Conservation (phyloP, 1,140 invertebrate genomes). For the Hypothenemus hampei region DNA sequence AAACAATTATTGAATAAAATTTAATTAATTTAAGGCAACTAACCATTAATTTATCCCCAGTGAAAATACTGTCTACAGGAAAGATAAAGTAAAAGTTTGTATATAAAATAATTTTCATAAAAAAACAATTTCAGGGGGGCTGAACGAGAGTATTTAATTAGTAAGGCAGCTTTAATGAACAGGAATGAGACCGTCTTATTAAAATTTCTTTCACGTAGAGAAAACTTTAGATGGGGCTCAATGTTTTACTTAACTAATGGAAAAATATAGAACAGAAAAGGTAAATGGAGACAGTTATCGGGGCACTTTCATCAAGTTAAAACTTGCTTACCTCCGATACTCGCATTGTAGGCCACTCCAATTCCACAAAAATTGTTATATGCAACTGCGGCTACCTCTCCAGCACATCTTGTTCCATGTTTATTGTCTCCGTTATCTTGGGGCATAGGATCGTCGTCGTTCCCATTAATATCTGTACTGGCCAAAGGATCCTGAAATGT, state of each 20-base stretch:
- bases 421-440: constrained; percentile 92
- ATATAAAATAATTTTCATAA: constrained; percentile 12
- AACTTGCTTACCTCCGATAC: constrained; percentile 72
- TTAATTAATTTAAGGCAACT: constrained; percentile 2
- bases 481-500: constrained; percentile 79
- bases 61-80: constrained; percentile 1
- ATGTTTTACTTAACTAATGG: background rate
- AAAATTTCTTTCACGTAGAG: constrained; percentile 8
- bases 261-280: too few relatives aligned
- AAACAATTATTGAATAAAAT: background rate
- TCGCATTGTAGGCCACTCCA: constrained; percentile 89
- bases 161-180: constrained; percentile 8
- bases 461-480: constrained; percentile 96
- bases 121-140: constrained; percentile 10
- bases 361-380: constrained; percentile 92
- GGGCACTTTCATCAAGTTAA: background rate
- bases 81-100: constrained; percentile 1
- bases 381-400: constrained; percentile 87
- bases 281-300: too few relatives aligned
- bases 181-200: constrained; percentile 9
- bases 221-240: background rate
- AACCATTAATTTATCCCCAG: constrained; percentile 8
- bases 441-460: constrained; percentile 94
- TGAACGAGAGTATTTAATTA: constrained; percentile 13
- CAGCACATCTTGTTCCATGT: constrained; percentile 88